These are phyloP conservation scores for Isaurus tuberculatus DNA, from an alignment of 92 coral and sea anemone species.

Conservation along the genomic window DNA sequence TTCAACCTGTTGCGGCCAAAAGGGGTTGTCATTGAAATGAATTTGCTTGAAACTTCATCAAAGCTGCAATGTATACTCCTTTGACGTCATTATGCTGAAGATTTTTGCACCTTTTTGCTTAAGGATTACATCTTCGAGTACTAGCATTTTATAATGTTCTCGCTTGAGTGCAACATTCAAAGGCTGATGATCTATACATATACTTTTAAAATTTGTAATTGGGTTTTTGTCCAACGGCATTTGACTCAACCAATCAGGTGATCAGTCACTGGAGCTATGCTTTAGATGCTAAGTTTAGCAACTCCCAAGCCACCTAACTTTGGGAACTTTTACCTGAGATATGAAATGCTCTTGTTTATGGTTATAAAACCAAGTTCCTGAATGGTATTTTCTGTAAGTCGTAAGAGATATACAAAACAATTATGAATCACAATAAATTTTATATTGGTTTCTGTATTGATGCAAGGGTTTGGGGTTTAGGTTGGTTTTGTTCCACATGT, in stretches of 20 bases:
- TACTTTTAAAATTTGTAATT: slow-evolving; percentile 24
- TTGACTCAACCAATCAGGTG: slow-evolving; percentile 22
- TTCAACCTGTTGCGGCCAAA: slow-evolving; percentile 37
- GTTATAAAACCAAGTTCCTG: slow-evolving; percentile 9
- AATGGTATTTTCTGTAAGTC: slow-evolving; percentile 15
- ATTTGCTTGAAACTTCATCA: slow-evolving; percentile 24
- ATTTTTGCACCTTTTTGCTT: slow-evolving; percentile 39
- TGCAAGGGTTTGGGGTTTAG: slow-evolving; percentile 18
- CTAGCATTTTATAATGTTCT: slow-evolving; percentile 44
- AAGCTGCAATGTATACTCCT: slow-evolving; percentile 26
- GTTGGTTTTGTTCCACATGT: slow-evolving; percentile 39
- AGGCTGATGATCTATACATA: slow-evolving; percentile 67
- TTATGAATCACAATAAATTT: slow-evolving; percentile 45
- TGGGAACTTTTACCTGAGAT: slow-evolving; percentile 7
- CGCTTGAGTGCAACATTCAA: slow-evolving; percentile 62
- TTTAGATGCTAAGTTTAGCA: not conserved
- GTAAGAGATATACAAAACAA: slow-evolving; percentile 34
- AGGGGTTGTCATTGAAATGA: slow-evolving; percentile 44
- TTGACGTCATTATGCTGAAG: slow-evolving; percentile 53
- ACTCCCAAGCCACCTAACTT: not conserved
- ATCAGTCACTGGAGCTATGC: not conserved
- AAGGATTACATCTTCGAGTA: slow-evolving; percentile 50
- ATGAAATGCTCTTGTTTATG: not conserved
- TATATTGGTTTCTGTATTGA: slow-evolving; percentile 4
- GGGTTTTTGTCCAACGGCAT: slow-evolving; percentile 42